Percentiles rank a stretch among this genome's conserved stretches.
Evolutionary conservation across 2,888 invertebrate genomes (phyloP).

Genomic region (Temnothorax rugatulus): DNA sequence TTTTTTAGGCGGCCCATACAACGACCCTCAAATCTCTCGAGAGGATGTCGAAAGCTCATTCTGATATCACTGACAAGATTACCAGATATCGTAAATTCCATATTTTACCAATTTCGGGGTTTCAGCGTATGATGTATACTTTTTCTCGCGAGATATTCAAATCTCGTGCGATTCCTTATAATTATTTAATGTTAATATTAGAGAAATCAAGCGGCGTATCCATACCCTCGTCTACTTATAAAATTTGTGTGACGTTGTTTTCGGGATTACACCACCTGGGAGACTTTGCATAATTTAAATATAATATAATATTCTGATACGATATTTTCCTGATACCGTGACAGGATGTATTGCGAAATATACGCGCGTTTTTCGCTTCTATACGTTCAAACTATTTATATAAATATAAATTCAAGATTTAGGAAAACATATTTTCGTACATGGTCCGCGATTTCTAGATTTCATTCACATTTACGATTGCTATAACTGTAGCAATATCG

Average conservation of each 20-base stretch:
- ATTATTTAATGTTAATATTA: neutral
- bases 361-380: neutral
- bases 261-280: neutral
- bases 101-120: neutral
- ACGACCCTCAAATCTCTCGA: slow-evolving; percentile 88
- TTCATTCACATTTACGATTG: neutral
- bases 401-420: slow-evolving; percentile 9
- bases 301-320: neutral
- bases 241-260: slow-evolving; percentile 14
- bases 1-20: slow-evolving; percentile 91
- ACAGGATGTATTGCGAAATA: neutral
- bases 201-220: neutral
- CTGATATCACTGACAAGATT: slow-evolving; percentile 14
- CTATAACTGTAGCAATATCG: neutral
- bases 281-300: slow-evolving; percentile 13
- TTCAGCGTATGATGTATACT: neutral
- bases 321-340: neutral
- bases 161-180: neutral
- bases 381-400: neutral
- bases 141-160: slow-evolving; percentile 23
- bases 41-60: slow-evolving; percentile 34
- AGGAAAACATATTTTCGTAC: neutral
- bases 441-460: neutral
- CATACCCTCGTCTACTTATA: neutral
- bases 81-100: slow-evolving; percentile 11